Evolutionary conservation across 2,113 vertebrate species (phyloP).

Genomic region (Hydrolagus affinis): DNA sequence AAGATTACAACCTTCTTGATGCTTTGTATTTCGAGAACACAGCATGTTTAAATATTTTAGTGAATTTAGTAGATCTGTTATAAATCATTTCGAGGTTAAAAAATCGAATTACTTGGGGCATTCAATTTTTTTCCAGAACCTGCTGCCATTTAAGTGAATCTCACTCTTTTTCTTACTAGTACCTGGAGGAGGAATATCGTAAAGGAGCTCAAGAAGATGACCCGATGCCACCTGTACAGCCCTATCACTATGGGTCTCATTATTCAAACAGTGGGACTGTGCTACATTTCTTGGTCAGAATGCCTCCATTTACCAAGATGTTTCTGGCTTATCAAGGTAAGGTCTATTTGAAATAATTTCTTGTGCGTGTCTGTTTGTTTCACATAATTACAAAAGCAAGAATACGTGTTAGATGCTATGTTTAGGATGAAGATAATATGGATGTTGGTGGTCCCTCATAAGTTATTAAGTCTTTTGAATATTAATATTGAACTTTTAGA

Average conservation of each 20-base stretch:
- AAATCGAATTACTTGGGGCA: neutral
- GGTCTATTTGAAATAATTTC: conserved; percentile 18
- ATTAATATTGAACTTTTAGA: neutral
- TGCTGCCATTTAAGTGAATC: neutral
- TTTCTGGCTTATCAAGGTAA: conserved; percentile 95
- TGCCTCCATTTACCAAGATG: conserved; percentile 98
- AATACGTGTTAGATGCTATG: neutral
- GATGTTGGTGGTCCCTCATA: neutral
- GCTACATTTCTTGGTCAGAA: conserved; percentile 90
- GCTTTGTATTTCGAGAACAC: too few species aligned
- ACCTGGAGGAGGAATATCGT: conserved; percentile 90
- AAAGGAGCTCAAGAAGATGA: conserved; percentile 90
- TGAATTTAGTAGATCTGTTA: too few species aligned
- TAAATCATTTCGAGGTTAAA: neutral
- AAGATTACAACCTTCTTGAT: too few species aligned
- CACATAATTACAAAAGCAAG: neutral
- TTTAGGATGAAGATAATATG: neutral
- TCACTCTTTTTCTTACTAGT: conserved; percentile 52
- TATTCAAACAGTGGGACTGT: conserved; percentile 97
- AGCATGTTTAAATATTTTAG: too few species aligned
- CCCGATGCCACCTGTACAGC: conserved; percentile 94
- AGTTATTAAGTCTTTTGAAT: neutral
- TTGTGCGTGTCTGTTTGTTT: neutral
- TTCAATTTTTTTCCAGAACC: neutral
- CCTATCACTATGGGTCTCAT: conserved; percentile 96